Base-by-base conservation (phyloP, 1,140 invertebrate genomes). In the Odontomachus brunneus region DNA sequence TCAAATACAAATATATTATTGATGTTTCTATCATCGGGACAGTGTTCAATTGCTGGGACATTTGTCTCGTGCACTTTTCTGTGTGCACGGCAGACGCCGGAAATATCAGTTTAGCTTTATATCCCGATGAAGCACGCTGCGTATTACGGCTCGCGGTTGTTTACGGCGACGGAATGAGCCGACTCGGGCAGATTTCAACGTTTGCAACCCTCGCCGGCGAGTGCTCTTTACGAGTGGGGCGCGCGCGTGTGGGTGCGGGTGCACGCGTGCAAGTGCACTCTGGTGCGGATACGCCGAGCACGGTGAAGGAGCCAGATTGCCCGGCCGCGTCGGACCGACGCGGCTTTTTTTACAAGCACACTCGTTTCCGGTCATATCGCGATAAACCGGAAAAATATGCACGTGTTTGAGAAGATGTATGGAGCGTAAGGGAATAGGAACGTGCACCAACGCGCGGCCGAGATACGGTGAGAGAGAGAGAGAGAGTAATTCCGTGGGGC, bases 331-430 rank as follows among this genome's bases (percentile, higher is more conserved):
- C 38, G 38, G 38, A 44, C 38, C 9, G 38, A 22, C 29, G 53
- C 75, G 19, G 29, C 49, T 29, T 65, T 80, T 69, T 71, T 80
- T 80, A 80, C 65, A 80, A 55, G 33, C 38, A 26, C 51, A 80
- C 75, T 51, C 51, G 63, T 33, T 71, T 80, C 69, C 44, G 19
- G 67, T 71, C 26, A 57, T 71, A 80, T 57, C 57, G 75, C 75
- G 75, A 80, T 80, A 80, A 80, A 80, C 49, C 65, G 24, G 65
- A 80, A 80, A 80, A 80, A 80, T 80, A 80, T 71, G n/a, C 57
- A 80, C 65, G 51, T 29, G 75, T 57, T 69, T 57, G 51, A 51
- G 65, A 80, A 80, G 75, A 80, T 80, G 65, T 80, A 80, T 80
- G 57, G 75, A 51, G 51, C 71, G 75, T 69, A 71, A 80, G 51